A percentile compares a stretch with the other conserved stretches of the same genome.
phyloP scores from a whole-genome alignment of 2,888 invertebrate genomes.

The Fragum fragum region DNA sequence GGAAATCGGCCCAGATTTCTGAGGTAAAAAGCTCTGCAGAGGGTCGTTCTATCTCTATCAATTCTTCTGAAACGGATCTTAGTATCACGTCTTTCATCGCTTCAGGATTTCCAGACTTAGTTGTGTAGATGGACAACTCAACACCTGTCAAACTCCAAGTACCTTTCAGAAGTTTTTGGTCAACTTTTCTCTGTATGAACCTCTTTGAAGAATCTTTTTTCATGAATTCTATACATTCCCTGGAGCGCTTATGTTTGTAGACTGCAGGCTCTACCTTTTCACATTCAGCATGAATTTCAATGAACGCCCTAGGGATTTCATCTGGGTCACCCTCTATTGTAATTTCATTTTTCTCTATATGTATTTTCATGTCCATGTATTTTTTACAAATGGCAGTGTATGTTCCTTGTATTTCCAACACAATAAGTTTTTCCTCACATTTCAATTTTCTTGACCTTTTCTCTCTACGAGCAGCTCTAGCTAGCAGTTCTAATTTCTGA shows the following conservation, averaged over 20 bases:
- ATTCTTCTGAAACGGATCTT: constrained; percentile 45
- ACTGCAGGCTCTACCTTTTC: constrained; percentile 55
- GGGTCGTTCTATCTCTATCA: constrained; percentile 44
- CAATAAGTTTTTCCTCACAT: constrained; percentile 50
- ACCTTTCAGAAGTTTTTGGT: constrained; percentile 52
- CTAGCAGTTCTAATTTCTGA: constrained; percentile 40
- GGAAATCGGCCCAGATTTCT: constrained; percentile 57
- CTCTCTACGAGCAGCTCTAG: constrained; percentile 52
- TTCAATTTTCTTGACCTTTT: constrained; percentile 49
- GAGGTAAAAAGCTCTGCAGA: constrained; percentile 52
- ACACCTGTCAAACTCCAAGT: constrained; percentile 50
- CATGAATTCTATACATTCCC: constrained; percentile 58
- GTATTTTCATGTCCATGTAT: constrained; percentile 56
- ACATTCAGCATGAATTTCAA: constrained; percentile 59
- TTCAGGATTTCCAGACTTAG: constrained; percentile 37
- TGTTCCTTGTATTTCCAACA: constrained; percentile 59
- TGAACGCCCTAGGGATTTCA: constrained; percentile 62
- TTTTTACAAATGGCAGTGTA: constrained; percentile 54
- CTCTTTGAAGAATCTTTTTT: constrained; percentile 43
- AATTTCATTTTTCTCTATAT: constrained; percentile 54
- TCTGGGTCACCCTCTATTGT: constrained; percentile 62
- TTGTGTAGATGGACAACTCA: constrained; percentile 42
- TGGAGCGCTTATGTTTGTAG: constrained; percentile 47
- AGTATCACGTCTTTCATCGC: constrained; percentile 45
- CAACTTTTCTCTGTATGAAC: constrained; percentile 53